Evolutionary conservation across 1,140 invertebrate genomes (phyloP), one percentile per base, ranked within the genome.

Genomic region (Drosophila arawakana): DNA sequence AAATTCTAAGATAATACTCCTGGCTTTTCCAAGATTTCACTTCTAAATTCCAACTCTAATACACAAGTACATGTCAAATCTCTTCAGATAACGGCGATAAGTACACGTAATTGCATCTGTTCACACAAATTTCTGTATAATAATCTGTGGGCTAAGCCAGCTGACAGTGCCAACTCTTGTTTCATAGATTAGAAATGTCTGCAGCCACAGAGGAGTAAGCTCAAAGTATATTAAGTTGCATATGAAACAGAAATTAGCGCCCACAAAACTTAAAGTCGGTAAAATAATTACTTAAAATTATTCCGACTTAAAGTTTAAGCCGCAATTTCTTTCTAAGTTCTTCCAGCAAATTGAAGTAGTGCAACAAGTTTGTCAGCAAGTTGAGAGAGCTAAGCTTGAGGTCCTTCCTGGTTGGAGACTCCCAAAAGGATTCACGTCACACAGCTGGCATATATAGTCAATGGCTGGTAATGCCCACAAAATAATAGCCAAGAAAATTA

Each of bases 391-490:
- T 30, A n/a, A 63, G 50, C 41, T 66, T 13, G 46, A 55, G 9
- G 62, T 66, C 49, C 8, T 59, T 25, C 39, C 54, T 30, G n/a
- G n/a, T 50, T 58, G 4, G 47, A 35, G 7, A 39, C 1, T 57
- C 37, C 57, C 46, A 52, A 30, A 6, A 49, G 63, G 15, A 46
- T 21, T 43, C 35, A 43, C 18, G n/a, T 54, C 25, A 52, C 50
- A 57, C 63, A 50, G 37, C 57, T 78, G 68, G 58, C 72, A 76
- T 76, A 83, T 69, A 82, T 65, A 82, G 5, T 30, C 2, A 30
- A 49, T 43, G 10, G 39, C 39, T 46, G 15, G 39, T n/a, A 60
- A 60, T 49, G 69, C 68, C 59, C 65, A 71, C 25, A 30, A 4
- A 5, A 30, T 30, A 30, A 30, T 30, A 30, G 25, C 25, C 25